Base-by-base conservation (phyloP, 2,888 invertebrate species). In the Polietes domitor region DNA sequence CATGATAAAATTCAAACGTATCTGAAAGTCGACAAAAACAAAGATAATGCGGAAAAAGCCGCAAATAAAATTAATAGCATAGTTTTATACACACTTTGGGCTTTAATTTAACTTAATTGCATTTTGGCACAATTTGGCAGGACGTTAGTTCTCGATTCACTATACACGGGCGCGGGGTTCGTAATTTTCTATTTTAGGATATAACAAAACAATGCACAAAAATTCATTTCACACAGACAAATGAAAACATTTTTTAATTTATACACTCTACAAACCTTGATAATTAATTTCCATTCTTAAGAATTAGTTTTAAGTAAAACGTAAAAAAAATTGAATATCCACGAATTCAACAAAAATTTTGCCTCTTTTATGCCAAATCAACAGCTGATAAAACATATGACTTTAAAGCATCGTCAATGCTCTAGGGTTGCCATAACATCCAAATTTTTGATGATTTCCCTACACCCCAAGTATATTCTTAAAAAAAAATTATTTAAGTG, bases 31-130 rank as follows among this genome's bases (percentile, higher is more conserved):
- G 32, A 32, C 32, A 32, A 32, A 32, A 7, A 32, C 32, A 7
- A 32, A 32, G 32, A 7, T 3, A 32, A 32, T 32, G 7, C 32
- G 32, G 32, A 32, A 32, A 32, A 32, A 32, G 32, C 32, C 3
- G 32, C 32, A 32, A 17, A 17, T 17, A 17, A 17, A 50, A 50
- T 50, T 50, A 50, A 19, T 50, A 50, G 9, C 19, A 17, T 50
- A 50, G 50, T 50, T 50, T 50, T 50, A 50, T 50, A 50, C 50
- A 50, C 50, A 50, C 50, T 17, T 50, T 50, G 50, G n/a, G 50
- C 50, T 50, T 50, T 50, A 50, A 50, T 50, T 50, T 50, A 3
- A 50, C 50, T 2, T 50, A 19, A 50, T 50, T 19, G 17, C 19
- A 50, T 50, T 17, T 17, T 4, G 19, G 32, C 7, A 32, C 3